Evolutionary conservation across 1,140 invertebrate species (phyloP), one percentile per base, ranked within the genome.

Genomic region (Diplogasteroides magnus): DNA sequence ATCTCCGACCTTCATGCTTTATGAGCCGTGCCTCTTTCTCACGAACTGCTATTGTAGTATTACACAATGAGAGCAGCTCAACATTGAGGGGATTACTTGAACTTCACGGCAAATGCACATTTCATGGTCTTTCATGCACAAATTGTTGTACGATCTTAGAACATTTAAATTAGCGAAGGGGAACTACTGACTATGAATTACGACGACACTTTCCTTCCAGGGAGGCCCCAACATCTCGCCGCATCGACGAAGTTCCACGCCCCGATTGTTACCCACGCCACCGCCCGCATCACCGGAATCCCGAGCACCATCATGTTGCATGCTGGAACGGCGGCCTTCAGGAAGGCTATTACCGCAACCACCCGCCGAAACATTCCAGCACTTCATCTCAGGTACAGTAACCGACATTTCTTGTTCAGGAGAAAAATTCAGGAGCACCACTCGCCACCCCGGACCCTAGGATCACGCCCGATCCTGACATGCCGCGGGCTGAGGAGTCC

Each of bases 231-330:
- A 6, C 6, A 19, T 48, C 37, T 48, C 19, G 6, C 37, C 37
- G 19, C 19, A 6, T 48, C 37, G 6, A 6, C 37, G 37, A 11
- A 6, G 37, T 48, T 48, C 37, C 6, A 67, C 70, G 1, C 70
- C 70, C 0, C 59, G 70, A 23, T 63, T 72, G 2, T 56, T 72
- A 11, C 70, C 70, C 3, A 72, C 70, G 2, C 70, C 70, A n/a
- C 70, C 70, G 1, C 70, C 70, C 2, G 23, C 67, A 2, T 72
- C 70, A 31, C 70, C 70, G 13, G 70, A 72, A 37, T 72, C 55
- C 27, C 59, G 70, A 13, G 67, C 64, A 25, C 70, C 70, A 1
- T 61, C 57, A 48, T 48, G 37, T 48, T 19, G 19, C n/a, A 32
- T 37, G 32, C 26, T 72, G 19, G 70, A 72, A n/a, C 58, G 70